Evolutionary conservation across 2,888 invertebrate species (phyloP).

Genomic region (Trypoxylon attenuatum): DNA sequence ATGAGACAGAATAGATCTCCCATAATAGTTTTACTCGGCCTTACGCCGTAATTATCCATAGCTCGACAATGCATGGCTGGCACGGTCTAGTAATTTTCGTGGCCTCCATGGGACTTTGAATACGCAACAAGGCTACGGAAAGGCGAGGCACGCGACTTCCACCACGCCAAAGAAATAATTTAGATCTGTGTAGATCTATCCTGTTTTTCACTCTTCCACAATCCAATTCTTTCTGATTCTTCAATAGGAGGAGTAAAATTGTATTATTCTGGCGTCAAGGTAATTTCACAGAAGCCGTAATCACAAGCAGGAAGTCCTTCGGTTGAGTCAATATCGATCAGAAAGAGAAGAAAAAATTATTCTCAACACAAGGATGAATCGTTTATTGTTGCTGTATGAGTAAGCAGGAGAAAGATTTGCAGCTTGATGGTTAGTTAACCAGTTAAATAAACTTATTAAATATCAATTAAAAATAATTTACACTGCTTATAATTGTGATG

Average conservation of each 20-base stretch:
- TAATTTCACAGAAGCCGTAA: conserved; percentile 14
- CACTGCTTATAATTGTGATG: too few relatives aligned
- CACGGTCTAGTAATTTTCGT: conserved; percentile 52
- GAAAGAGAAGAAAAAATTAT: conserved; percentile 16
- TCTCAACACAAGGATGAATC: conserved; percentile 13
- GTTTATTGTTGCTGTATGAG: conserved; percentile 5
- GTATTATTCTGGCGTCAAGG: conserved; percentile 24
- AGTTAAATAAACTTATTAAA: too few relatives aligned
- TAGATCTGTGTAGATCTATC: too few relatives aligned
- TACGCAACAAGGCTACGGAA: conserved; percentile 3
- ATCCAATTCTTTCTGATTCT: too few relatives aligned
- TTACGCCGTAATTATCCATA: conserved; percentile 46
- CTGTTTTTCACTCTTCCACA: too few relatives aligned
- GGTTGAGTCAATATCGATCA: conserved; percentile 14
- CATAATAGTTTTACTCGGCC: conserved; percentile 38
- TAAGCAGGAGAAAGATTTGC: too few relatives aligned
- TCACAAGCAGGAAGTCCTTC: conserved; percentile 44
- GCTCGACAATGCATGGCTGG: conserved; percentile 27
- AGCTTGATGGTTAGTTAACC: too few relatives aligned
- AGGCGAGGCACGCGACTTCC: too few relatives aligned
- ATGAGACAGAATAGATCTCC: conserved; percentile 41
- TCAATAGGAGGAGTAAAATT: too few relatives aligned
- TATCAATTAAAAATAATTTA: too few relatives aligned
- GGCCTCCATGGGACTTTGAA: conserved; percentile 42
- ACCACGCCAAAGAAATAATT: too few relatives aligned